A percentile compares a stretch with the other conserved stretches of the same genome.
These are phyloP conservation scores for Corella eumyota DNA, from an alignment of 23 tunicate species.

Conservation along the genomic window DNA sequence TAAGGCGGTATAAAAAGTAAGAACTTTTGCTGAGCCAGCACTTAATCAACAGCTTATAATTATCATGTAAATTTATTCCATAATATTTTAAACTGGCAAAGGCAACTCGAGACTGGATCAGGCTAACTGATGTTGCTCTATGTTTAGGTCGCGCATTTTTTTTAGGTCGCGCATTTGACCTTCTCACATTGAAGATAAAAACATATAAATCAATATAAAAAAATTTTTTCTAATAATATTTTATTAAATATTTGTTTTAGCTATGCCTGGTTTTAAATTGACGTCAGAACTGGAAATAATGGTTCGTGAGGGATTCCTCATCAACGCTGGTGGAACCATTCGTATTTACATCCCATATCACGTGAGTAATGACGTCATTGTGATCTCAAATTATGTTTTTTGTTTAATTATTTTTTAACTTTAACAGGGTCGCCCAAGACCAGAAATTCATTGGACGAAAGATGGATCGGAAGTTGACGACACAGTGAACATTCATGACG, in stretches of 20 bases:
- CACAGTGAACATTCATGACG: conserved; percentile 37
- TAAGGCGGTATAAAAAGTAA: too few relatives aligned
- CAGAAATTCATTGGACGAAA: conserved; percentile 53
- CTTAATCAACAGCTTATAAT: too few relatives aligned
- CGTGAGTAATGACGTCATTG: conserved; percentile 49
- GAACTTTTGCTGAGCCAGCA: too few relatives aligned
- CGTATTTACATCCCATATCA: conserved; percentile 86
- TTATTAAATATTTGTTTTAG: conserved; percentile 9
- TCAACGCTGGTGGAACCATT: conserved; percentile 93
- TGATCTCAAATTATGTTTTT: neutral
- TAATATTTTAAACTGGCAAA: too few relatives aligned
- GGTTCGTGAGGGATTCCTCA: conserved; percentile 60
- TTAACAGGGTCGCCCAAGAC: conserved; percentile 69
- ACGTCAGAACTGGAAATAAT: conserved; percentile 75
- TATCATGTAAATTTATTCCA: too few relatives aligned
- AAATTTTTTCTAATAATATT: too few relatives aligned
- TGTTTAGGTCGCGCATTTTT: too few relatives aligned
- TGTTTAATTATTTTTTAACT: neutral
- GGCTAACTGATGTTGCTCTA: too few relatives aligned
- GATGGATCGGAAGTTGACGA: conserved; percentile 56
- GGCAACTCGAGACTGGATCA: too few relatives aligned
- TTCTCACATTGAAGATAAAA: too few relatives aligned
- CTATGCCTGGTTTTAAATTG: conserved; percentile 77
- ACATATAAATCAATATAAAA: too few relatives aligned
- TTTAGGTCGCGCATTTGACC: too few relatives aligned